Percentiles rank a stretch among this genome's conserved stretches.
Evolutionary conservation across 1,140 invertebrate genomes (phyloP).

Genomic region (Pogonomyrmex barbatus): DNA sequence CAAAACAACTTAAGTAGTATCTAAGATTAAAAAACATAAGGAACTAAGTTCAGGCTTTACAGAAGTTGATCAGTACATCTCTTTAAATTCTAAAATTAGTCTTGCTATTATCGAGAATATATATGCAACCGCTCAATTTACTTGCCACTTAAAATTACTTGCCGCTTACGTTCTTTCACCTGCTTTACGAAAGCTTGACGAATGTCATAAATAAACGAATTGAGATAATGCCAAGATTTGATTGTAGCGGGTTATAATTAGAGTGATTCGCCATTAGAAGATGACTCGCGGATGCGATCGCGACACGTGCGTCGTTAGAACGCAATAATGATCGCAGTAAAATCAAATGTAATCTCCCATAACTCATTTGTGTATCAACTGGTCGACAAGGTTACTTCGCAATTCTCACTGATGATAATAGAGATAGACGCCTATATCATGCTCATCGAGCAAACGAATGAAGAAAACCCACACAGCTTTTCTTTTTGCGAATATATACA

Average conservation of each 20-base stretch:
- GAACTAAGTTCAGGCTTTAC: no score
- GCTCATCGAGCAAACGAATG: neutral
- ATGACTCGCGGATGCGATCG: neutral
- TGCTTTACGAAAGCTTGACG: neutral
- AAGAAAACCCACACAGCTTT: neutral
- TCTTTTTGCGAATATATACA: neutral
- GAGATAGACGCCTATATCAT: neutral
- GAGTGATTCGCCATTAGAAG: neutral
- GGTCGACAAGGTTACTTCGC: conserved; percentile 31
- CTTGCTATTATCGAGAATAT: neutral
- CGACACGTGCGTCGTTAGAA: neutral
- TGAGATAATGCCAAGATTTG: conserved; percentile 40
- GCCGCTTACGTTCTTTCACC: neutral
- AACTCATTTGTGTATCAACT: conserved; percentile 44
- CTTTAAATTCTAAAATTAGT: neutral
- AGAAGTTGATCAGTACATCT: neutral
- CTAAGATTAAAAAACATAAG: neutral
- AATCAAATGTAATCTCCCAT: conserved; percentile 31
- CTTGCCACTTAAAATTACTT: neutral
- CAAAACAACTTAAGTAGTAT: neutral
- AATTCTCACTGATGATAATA: neutral
- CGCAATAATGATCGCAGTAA: conserved; percentile 22
- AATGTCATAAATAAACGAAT: conserved; percentile 19
- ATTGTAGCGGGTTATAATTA: conserved; percentile 31
- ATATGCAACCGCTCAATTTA: neutral